phyloP scores from a whole-genome alignment of 1,140 invertebrate genomes.

The Elymnias hypermnestra region DNA sequence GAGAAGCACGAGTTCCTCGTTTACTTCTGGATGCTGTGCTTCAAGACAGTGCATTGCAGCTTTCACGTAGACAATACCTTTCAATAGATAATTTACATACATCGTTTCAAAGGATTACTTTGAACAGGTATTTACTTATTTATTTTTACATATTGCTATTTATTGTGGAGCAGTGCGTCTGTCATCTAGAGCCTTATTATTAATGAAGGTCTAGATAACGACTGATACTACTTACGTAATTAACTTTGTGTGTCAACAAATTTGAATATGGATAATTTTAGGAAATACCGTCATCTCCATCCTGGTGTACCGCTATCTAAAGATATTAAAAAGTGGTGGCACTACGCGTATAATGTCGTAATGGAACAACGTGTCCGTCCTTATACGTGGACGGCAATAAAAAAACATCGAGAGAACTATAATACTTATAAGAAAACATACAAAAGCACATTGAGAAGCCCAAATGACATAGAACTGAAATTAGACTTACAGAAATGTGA shows the following conservation, averaged over 20 bases:
- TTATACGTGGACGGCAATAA: slow-evolving; percentile 84
- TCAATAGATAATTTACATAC: slow-evolving; percentile 81
- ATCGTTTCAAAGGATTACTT: slow-evolving; percentile 81
- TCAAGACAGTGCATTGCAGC: slow-evolving; percentile 85
- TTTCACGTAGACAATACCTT: slow-evolving; percentile 85
- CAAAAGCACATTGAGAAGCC: slow-evolving; percentile 82
- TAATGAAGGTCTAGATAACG: too few species aligned
- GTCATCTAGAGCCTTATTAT: too few species aligned
- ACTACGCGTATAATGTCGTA: slow-evolving; percentile 84
- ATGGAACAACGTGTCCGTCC: slow-evolving; percentile 84
- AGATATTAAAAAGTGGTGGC: slow-evolving; percentile 83
- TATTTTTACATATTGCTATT: too few species aligned
- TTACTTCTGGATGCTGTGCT: slow-evolving; percentile 85
- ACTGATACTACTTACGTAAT: too few species aligned
- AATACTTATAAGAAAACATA: slow-evolving; percentile 84
- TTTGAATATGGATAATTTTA: slow-evolving; percentile 32
- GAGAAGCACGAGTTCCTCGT: slow-evolving; percentile 82
- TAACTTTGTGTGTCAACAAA: not conserved
- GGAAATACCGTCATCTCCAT: slow-evolving; percentile 76
- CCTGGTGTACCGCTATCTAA: slow-evolving; percentile 70
- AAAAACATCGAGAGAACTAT: slow-evolving; percentile 83
- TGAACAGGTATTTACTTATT: slow-evolving; percentile 77
- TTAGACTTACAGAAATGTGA: slow-evolving; percentile 85
- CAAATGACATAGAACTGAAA: slow-evolving; percentile 84
- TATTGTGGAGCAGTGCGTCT: too few species aligned